Base-by-base conservation (phyloP, 2,888 invertebrate genomes). In the Cantharis lateralis region DNA sequence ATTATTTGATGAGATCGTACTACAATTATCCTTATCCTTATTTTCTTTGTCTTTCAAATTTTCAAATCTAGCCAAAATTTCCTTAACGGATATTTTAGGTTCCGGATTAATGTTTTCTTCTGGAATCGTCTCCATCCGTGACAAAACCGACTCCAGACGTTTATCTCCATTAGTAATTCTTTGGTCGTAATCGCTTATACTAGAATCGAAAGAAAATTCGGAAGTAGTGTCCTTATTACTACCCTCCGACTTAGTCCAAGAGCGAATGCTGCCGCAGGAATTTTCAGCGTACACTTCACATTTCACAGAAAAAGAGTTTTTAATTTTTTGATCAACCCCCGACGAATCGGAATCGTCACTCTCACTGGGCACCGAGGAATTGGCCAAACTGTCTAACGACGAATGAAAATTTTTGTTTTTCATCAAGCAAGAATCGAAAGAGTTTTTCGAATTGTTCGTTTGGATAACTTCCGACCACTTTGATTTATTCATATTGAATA, bases 81-180 rank as follows among this genome's bases (percentile, higher is more conserved):
- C 95, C 86, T 94, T 93, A 80, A 95, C 95, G 80, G 95, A 95
- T 84, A 95, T 91, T 89, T 95, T 95, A n/a, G 93, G 93, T 86
- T 95, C 95, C n/a, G 81, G 80, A 68, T 89, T 90, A n/a, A 62
- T n/a, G 48, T 91, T 91, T 84, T 95, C 95, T 87, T 95, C 95
- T 76, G 94, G 91, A 80, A 95, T 95, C 70, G 95, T 95, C 88
- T 95, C 95, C 95, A 95, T 95, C 87, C 92, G 84, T 0, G 77
- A 76, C 63, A 82, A 80, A 28, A 83, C 82, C 16, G 81, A 81
- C 18, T 82, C 79, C n/a, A 74, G 10, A 7, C 76, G 77, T 70
- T 82, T 83, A 48, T 85, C 84, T 16, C 78, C 81, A 61, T 78
- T 79, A 2, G 74, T 78, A 15, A 75, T 77, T 32, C 77, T 77